Base-by-base conservation (phyloP, 2,113 vertebrate genomes). In the Takifugu bimaculatus region DNA sequence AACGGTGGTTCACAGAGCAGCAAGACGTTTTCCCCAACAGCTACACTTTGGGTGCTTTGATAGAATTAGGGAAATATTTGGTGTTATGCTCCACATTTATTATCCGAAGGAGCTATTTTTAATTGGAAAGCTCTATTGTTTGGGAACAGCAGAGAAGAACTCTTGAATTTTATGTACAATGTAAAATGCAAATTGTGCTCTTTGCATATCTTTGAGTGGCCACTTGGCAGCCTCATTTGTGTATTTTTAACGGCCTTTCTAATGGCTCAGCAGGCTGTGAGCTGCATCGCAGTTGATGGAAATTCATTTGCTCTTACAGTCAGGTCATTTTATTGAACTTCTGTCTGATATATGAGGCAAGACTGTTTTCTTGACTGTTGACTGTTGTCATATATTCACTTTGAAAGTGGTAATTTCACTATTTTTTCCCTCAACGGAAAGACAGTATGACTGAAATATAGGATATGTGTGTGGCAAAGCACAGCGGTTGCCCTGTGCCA, bases 161-260 rank as follows among this genome's bases (percentile, higher is more conserved):
- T 55, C 26, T 71, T 56, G 3, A 20, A 47, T 6, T 27, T 54
- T 60, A 55, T 39, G 65, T 74, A 53, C 70, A 79, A 70, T 69
- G 43, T 43, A 62, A 63, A 77, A 84, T 84, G 71, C 75, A 82
- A 82, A 82, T 78, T 28, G 60, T 49, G 42, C 50, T 52, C 50
- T 57, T 35, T 74, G 15, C 62, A 54, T 75, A 68, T 84, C 65
- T 70, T 12, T 68, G 52, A 82, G 74, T 67, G 70, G 60, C 58
- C 68, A 59, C 77, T 79, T 64, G 52, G 51, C 65, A 60, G 54
- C 47, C 65, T 78, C 28, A 75, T 84, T 81, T 80, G 70, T 49
- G 14, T 84, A 60, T 72, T 75, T 78, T 77, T 82, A 75, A 60
- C 9, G 43, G 1, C 3, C 43, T 60, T 78, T 64, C 53, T 62